These are phyloP conservation scores for Phthorimaea operculella DNA, from an alignment of 1,140 invertebrate species.

Conservation along the genomic window DNA sequence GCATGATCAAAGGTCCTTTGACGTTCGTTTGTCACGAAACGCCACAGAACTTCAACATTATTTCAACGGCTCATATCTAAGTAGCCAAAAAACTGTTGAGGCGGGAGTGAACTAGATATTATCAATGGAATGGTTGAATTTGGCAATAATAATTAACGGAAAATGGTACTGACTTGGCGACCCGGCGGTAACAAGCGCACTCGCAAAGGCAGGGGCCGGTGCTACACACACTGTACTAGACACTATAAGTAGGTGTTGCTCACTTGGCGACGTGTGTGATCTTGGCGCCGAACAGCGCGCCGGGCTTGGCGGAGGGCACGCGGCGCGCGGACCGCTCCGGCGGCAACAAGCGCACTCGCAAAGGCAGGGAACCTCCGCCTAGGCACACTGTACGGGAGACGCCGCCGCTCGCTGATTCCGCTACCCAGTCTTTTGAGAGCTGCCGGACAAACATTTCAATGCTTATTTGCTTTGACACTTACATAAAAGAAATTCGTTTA, in stretches of 20 bases:
- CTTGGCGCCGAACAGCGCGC: constrained; percentile 87
- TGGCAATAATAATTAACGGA: too few relatives aligned
- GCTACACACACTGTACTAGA: constrained; percentile 49
- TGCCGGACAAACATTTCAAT: constrained; percentile 12
- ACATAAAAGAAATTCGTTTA: too few relatives aligned
- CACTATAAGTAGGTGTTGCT: too few relatives aligned
- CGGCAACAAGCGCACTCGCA: constrained; percentile 77
- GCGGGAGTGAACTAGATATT: too few relatives aligned
- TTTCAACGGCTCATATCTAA: too few relatives aligned
- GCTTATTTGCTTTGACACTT: too few relatives aligned
- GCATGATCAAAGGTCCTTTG: too few relatives aligned
- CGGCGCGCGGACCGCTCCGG: constrained; percentile 82
- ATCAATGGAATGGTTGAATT: too few relatives aligned
- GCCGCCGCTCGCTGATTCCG: constrained; percentile 33
- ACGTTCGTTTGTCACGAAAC: too few relatives aligned
- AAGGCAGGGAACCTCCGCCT: constrained; percentile 54
- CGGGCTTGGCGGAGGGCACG: constrained; percentile 84
- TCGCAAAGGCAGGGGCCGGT: constrained; percentile 57
- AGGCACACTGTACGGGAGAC: constrained; percentile 46
- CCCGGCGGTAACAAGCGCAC: constrained; percentile 83
- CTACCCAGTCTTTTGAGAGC: constrained; percentile 47
- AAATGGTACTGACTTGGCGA: too few relatives aligned
- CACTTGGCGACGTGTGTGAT: constrained; percentile 91
- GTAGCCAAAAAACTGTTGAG: too few relatives aligned
- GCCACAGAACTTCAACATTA: too few relatives aligned